Evolutionary conservation across 2,888 invertebrate species (phyloP).

Genomic region (Drymonia ruficornis): DNA sequence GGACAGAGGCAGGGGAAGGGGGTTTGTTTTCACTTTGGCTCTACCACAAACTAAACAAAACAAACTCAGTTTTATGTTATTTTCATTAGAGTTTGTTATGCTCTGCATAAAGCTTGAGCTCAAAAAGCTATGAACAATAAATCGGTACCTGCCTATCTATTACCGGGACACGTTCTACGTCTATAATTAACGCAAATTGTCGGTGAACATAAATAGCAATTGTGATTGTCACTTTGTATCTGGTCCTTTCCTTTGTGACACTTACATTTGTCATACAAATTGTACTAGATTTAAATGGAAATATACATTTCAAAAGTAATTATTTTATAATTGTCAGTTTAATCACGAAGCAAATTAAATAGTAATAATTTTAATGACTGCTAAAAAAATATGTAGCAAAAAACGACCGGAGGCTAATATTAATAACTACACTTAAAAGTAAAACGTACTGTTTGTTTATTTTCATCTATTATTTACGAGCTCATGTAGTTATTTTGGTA

Average conservation of each 20-base stretch:
- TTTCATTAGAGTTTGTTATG: conserved; percentile 1
- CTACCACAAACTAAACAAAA: too few relatives aligned
- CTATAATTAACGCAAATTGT: conserved; percentile 54
- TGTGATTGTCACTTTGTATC: conserved; percentile 44
- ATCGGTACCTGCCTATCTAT: conserved; percentile 35
- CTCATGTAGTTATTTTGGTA: too few relatives aligned
- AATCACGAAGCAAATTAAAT: neutral
- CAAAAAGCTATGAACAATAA: conserved; percentile 39
- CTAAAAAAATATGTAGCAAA: conserved; percentile 2
- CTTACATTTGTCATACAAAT: conserved; percentile 4
- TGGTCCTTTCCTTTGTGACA: conserved; percentile 27
- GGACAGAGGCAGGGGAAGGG: too few relatives aligned
- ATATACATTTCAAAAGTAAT: neutral
- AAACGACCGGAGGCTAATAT: neutral
- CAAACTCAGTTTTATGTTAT: neutral
- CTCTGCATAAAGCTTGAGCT: conserved; percentile 19
- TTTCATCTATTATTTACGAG: neutral
- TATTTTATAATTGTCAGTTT: conserved; percentile 2
- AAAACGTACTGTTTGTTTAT: neutral
- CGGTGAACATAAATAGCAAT: conserved; percentile 51
- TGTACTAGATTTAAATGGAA: conserved; percentile 3
- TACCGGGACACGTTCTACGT: conserved; percentile 34
- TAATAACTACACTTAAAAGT: neutral
- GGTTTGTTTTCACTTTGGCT: too few relatives aligned
- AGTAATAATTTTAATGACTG: neutral